A percentile compares a stretch with the other conserved stretches of the same genome.
Conservation (phyloP, 2,888 invertebrate species). For the Holacanthella duospinosa region DNA sequence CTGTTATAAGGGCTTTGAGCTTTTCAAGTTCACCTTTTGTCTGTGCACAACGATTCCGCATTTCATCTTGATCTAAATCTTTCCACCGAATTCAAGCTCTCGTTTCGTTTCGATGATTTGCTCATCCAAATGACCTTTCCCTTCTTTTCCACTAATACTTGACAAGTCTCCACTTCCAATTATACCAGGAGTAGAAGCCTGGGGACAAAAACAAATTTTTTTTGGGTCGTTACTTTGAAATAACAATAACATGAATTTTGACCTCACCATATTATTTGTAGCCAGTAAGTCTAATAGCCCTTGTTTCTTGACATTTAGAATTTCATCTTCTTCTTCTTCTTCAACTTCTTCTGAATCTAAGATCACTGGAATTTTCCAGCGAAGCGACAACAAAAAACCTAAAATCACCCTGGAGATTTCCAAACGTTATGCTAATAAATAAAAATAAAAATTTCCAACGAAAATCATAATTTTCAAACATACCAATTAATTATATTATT, state of each 20-base stretch:
- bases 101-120: constrained; percentile 87
- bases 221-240: no score
- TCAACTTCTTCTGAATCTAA: constrained; percentile 8
- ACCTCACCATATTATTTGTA: no score
- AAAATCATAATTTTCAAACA: no score
- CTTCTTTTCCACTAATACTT: constrained; percentile 16
- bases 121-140: constrained; percentile 73
- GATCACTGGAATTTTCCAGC: constrained; percentile 7
- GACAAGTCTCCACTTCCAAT: background rate
- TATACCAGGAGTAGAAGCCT: background rate
- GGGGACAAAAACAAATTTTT: no score
- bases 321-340: constrained; percentile 1
- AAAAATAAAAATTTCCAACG: no score
- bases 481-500: no score
- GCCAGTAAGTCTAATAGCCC: background rate
- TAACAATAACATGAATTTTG: no score
- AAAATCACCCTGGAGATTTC: no score
- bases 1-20: constrained; percentile 71
- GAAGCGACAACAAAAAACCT: no score
- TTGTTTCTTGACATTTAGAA: background rate
- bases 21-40: constrained; percentile 67
- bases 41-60: constrained; percentile 56
- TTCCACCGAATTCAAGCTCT: constrained; percentile 52
- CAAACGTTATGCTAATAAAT: no score
- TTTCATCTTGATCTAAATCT: constrained; percentile 45